phyloP scores from a whole-genome alignment of 2,888 invertebrate genomes.

The Clusia tigrina region DNA sequence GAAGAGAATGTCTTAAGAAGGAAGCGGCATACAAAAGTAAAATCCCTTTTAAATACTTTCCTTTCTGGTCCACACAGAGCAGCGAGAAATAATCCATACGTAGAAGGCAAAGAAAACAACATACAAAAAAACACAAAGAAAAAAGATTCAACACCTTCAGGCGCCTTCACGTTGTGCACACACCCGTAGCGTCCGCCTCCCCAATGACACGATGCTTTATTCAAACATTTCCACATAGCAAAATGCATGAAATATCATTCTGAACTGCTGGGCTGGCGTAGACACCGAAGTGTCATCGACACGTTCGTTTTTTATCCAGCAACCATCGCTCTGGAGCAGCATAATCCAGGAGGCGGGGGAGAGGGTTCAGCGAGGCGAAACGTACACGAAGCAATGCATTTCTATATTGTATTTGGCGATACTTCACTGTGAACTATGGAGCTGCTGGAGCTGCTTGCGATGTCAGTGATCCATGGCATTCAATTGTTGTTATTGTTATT shows the following conservation, averaged over 20 bases:
- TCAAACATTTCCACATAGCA: too few species aligned
- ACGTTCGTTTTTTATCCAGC: constrained; percentile 42
- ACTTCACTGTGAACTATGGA: constrained; percentile 22
- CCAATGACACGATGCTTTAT: background rate
- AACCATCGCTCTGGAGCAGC: background rate
- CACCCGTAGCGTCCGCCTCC: background rate
- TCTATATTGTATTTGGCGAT: constrained; percentile 17
- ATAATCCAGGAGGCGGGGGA: background rate
- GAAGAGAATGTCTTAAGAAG: too few species aligned
- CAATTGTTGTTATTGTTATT: constrained; percentile 38
- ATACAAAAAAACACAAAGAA: background rate
- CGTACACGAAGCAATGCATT: constrained; percentile 12
- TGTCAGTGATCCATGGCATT: constrained; percentile 53
- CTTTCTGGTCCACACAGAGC: too few species aligned
- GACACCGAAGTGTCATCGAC: constrained; percentile 52
- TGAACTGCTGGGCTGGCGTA: constrained; percentile 17
- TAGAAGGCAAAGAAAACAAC: too few species aligned
- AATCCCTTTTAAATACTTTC: too few species aligned
- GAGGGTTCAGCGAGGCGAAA: background rate
- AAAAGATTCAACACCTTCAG: background rate
- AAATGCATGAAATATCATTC: constrained; percentile 12
- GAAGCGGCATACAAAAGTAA: too few species aligned
- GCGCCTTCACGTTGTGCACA: background rate
- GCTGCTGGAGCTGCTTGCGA: constrained; percentile 14
- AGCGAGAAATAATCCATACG: too few species aligned